phyloP scores from a whole-genome alignment of 2,113 vertebrate genomes.

The Misgurnus mizolepis region DNA sequence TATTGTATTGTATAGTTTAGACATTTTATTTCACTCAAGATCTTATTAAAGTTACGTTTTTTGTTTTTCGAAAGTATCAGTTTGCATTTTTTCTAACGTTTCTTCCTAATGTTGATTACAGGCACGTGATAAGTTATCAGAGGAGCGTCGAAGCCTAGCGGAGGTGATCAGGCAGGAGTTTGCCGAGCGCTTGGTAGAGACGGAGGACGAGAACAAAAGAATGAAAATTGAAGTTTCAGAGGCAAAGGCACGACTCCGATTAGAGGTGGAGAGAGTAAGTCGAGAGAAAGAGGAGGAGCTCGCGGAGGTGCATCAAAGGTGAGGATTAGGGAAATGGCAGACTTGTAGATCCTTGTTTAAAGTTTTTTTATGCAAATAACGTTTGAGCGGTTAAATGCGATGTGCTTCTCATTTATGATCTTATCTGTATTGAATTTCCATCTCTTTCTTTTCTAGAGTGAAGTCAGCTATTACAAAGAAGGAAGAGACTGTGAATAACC shows the following conservation, averaged over 20 bases:
- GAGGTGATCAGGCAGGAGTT: conserved; percentile 86
- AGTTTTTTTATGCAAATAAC: no score
- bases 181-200: conserved; percentile 72
- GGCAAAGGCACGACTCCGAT: conserved; percentile 74
- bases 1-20: no score
- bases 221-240: conserved; percentile 79
- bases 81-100: background rate
- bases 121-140: conserved; percentile 74
- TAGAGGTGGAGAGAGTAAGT: conserved; percentile 83
- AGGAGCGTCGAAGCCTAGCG: conserved; percentile 76
- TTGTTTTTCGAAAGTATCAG: background rate
- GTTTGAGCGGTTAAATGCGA: no score
- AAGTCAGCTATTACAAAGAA: conserved; percentile 88
- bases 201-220: conserved; percentile 82
- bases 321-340: conserved; percentile 38
- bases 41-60: no score
- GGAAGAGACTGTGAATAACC: conserved; percentile 82
- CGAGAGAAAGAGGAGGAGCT: conserved; percentile 87
- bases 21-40: no score
- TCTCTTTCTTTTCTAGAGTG: conserved; percentile 74
- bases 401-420: no score
- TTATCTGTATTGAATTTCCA: background rate
- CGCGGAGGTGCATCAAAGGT: conserved; percentile 90
- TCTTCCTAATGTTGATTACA: conserved; percentile 49
- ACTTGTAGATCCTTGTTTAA: no score